Evolutionary conservation across 1,140 invertebrate genomes (phyloP).

Genomic region (Hesperophylax magnus): DNA sequence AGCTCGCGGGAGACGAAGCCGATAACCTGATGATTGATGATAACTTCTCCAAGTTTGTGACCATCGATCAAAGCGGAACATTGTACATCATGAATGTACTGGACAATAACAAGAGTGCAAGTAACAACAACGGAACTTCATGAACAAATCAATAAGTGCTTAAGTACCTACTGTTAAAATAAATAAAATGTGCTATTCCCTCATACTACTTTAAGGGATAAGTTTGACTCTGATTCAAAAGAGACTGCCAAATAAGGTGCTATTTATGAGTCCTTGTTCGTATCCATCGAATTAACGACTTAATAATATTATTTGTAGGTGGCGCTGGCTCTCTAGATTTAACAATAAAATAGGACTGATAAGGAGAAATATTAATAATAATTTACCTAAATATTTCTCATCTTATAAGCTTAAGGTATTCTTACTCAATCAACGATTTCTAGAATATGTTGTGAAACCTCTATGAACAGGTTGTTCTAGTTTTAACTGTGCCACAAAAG

Average conservation of each 20-base stretch:
- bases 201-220: neutral
- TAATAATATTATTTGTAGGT: no score
- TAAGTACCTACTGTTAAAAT: neutral
- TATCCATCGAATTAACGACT: no score
- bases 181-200: neutral
- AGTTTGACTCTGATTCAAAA: neutral
- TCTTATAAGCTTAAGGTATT: no score
- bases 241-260: conserved; percentile 34
- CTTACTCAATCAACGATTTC: no score
- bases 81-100: conserved; percentile 54
- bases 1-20: conserved; percentile 49
- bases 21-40: conserved; percentile 45
- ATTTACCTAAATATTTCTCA: no score
- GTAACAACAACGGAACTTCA: conserved; percentile 9
- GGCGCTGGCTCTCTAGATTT: no score
- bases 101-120: conserved; percentile 16
- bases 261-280: neutral
- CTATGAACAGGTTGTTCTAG: no score
- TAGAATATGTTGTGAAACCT: no score
- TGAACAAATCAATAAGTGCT: no score
- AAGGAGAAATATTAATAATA: no score
- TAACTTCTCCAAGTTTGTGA: conserved; percentile 53
- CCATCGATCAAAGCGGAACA: conserved; percentile 49
- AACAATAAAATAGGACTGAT: no score
- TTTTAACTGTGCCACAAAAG: no score